Conservation (phyloP, 2,888 invertebrate species). For the Oscheius onirici region DNA sequence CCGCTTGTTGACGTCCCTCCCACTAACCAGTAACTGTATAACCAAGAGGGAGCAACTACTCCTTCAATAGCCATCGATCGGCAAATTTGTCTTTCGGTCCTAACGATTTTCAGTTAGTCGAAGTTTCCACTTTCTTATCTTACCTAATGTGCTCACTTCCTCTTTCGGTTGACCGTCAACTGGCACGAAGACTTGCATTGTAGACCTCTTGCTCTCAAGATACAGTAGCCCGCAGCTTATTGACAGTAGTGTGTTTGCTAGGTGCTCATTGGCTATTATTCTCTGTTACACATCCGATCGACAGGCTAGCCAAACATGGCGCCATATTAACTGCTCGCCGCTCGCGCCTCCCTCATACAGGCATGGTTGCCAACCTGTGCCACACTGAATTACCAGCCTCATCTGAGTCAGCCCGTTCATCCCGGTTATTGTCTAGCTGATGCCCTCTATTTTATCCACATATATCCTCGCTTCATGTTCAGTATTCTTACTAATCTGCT, state of each 20-base stretch:
- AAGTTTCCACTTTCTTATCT: not conserved
- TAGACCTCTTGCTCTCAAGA: conserved; percentile 31
- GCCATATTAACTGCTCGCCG: conserved; percentile 32
- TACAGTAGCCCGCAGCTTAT: conserved; percentile 36
- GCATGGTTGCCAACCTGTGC: conserved; percentile 20
- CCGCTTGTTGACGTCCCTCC: conserved; percentile 25
- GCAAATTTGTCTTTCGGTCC: conserved; percentile 15
- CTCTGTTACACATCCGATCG: conserved; percentile 36
- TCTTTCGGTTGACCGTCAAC: not conserved
- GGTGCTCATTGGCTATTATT: conserved; percentile 38
- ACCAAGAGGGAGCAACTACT: conserved; percentile 17
- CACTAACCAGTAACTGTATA: conserved; percentile 22
- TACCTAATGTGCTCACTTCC: conserved; percentile 4
- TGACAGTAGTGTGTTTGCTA: conserved; percentile 37
- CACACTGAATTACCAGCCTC: conserved; percentile 21
- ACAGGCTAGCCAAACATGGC: conserved; percentile 35
- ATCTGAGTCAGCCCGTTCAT: conserved; percentile 2
- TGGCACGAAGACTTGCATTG: conserved; percentile 24
- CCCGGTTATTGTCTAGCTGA: not conserved
- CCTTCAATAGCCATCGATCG: conserved; percentile 20
- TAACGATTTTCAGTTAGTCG: conserved; percentile 14
- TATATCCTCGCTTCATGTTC: not conserved
- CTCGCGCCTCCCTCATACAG: conserved; percentile 31
- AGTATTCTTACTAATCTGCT: not conserved
- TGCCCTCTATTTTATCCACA: not conserved